phyloP scores from a whole-genome alignment of 2,888 invertebrate species.

The Junonia oenone region DNA sequence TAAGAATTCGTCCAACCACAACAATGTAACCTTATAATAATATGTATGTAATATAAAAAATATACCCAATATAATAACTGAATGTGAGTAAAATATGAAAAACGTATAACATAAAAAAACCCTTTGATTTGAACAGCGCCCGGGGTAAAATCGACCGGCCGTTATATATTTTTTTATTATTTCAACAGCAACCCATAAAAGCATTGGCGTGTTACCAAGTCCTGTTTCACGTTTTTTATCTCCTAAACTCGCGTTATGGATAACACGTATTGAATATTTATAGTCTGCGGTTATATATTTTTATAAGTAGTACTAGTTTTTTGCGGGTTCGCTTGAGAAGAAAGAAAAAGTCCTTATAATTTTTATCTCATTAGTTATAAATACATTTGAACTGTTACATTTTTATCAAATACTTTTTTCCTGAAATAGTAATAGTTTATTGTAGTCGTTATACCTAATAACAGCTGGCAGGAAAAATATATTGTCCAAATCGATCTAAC shows the following conservation, averaged over 20 bases:
- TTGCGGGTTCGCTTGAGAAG: no score
- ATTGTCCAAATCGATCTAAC: no score
- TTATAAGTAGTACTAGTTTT: background rate
- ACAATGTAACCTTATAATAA: no score
- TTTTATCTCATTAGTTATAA: no score
- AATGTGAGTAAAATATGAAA: constrained; percentile 3
- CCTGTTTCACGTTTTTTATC: constrained; percentile 35
- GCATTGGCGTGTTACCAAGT: constrained; percentile 37
- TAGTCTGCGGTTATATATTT: constrained; percentile 8
- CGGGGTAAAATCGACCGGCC: constrained; percentile 6
- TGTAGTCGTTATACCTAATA: no score
- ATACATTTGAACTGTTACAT: no score
- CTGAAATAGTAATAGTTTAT: no score
- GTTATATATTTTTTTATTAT: constrained; percentile 18
- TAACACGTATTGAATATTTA: constrained; percentile 38
- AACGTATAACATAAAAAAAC: constrained; percentile 3
- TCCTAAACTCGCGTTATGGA: constrained; percentile 34
- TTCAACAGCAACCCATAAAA: constrained; percentile 34
- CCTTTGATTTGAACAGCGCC: constrained; percentile 9
- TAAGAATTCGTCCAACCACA: no score
- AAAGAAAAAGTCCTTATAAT: no score
- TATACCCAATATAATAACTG: background rate
- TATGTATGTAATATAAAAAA: no score
- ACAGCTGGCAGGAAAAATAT: no score
- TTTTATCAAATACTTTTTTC: no score